These are phyloP conservation scores for Eidolon helvum DNA, from an alignment of 2,113 vertebrate genomes.

Conservation along the genomic window DNA sequence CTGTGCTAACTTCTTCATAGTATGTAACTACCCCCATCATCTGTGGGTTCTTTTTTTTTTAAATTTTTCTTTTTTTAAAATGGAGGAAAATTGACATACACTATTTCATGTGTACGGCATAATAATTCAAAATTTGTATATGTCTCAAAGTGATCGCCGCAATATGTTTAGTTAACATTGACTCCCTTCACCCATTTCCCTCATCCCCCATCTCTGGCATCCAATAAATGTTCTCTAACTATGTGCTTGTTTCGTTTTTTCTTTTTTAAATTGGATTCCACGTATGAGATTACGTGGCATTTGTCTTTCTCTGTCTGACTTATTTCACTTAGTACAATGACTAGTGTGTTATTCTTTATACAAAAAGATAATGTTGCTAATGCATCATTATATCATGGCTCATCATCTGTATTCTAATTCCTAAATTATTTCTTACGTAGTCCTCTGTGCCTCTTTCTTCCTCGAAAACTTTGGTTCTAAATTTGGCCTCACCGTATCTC, in stretches of 20 bases:
- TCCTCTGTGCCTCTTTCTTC: neutral
- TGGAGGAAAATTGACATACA: neutral
- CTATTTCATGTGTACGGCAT: neutral
- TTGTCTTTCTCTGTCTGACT: neutral
- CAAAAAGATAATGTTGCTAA: neutral
- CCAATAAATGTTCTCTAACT: neutral
- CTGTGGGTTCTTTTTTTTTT: neutral
- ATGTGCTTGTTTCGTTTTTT: neutral
- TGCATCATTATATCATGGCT: neutral
- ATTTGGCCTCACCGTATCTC: neutral
- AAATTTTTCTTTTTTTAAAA: neutral
- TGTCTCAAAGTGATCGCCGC: neutral
- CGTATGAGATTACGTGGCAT: neutral
- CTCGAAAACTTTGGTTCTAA: neutral
- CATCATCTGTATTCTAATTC: neutral
- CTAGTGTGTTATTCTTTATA: neutral
- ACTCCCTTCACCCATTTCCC: neutral
- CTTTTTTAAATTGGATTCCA: neutral
- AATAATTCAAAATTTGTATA: neutral
- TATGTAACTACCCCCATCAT: rapidly evolving
- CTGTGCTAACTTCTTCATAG: neutral
- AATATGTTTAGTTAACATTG: neutral
- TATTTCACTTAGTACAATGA: neutral
- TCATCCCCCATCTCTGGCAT: neutral
- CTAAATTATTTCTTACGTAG: neutral